phyloP scores from a whole-genome alignment of 2,113 vertebrate species.

The Otis tarda region DNA sequence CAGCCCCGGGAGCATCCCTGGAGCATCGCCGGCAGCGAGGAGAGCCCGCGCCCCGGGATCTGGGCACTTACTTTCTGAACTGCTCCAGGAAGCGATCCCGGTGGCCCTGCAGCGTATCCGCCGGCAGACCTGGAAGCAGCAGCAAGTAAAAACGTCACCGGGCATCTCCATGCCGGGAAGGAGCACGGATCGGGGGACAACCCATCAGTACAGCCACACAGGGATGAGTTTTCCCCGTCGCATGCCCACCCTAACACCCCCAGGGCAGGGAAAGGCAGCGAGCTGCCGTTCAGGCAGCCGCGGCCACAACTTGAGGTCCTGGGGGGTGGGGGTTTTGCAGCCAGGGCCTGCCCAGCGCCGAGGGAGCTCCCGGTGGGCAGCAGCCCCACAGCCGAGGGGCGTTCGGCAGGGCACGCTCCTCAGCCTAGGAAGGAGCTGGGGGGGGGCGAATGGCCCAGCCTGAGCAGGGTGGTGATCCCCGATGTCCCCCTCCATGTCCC shows the following conservation, averaged over 20 bases:
- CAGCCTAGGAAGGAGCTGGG: neutral
- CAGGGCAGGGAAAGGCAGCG: neutral
- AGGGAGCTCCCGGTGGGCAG: neutral
- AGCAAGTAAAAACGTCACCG: rapidly evolving
- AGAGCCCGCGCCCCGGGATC: rapidly evolving
- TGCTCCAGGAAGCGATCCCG: constrained; percentile 97
- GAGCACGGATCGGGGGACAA: neutral
- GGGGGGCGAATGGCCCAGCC: neutral
- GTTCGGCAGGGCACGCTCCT: neutral
- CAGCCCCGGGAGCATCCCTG: neutral
- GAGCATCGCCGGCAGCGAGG: rapidly evolving
- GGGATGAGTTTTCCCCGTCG: neutral
- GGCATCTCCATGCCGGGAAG: rapidly evolving
- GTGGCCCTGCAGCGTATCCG: constrained; percentile 95
- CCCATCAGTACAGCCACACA: rapidly evolving
- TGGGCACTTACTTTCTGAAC: constrained; percentile 89
- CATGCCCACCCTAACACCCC: rapidly evolving
- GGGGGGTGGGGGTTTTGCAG: neutral
- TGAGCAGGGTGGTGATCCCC: neutral
- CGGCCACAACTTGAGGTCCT: neutral
- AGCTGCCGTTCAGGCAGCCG: neutral
- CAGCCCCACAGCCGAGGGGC: rapidly evolving
- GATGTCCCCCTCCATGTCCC: rapidly evolving
- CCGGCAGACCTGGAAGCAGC: constrained; percentile 85
- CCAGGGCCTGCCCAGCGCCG: neutral